Conservation (phyloP, 2,113 vertebrate genomes). For the Tylochromis polylepis region DNA sequence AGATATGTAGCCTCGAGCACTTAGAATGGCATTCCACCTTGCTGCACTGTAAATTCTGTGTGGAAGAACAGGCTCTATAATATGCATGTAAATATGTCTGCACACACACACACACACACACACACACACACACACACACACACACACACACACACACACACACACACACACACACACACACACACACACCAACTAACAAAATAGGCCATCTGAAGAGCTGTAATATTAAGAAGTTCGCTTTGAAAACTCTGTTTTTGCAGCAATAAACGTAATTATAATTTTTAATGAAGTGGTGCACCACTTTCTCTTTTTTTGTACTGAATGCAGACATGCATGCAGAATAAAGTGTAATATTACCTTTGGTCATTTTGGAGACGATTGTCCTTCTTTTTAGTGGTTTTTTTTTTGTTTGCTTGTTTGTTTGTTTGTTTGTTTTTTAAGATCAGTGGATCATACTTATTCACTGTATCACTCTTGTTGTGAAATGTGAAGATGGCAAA, state of each 20-base stretch:
- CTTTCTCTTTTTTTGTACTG: neutral
- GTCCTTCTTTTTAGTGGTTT: neutral
- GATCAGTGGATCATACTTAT: neutral
- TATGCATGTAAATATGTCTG: neutral
- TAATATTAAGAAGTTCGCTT: slow-evolving; percentile 1
- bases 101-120: neutral
- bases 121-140: neutral
- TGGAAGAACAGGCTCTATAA: neutral
- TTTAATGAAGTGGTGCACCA: neutral
- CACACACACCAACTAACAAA: neutral
- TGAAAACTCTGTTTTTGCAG: neutral
- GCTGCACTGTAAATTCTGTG: slow-evolving; percentile 22
- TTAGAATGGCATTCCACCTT: slow-evolving; percentile 25
- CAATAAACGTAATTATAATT: neutral
- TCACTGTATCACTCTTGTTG: neutral
- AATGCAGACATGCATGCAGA: neutral
- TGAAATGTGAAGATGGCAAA: neutral
- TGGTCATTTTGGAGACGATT: neutral
- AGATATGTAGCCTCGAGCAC: slow-evolving; percentile 23
- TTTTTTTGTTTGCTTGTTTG: neutral
- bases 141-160: neutral
- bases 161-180: neutral
- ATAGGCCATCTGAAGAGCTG: neutral
- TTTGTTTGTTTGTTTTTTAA: rapidly evolving
- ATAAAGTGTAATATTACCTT: neutral